phyloP scores from a whole-genome alignment of 2,113 vertebrate species.

The Tringa solitaria region DNA sequence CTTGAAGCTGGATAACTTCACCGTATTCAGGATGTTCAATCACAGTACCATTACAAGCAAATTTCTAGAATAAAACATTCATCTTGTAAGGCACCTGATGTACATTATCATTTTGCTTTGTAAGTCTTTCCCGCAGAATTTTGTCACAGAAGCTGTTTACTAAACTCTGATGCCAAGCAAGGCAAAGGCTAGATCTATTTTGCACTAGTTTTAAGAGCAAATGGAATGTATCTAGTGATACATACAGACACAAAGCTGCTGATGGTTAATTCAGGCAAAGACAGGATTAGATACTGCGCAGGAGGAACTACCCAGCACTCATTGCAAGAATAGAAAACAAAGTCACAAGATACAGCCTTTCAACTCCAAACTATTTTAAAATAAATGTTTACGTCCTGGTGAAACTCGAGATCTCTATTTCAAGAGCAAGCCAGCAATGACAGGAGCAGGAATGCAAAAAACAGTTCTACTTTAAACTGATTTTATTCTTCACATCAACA shows the following conservation, averaged over 20 bases:
- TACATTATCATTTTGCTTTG: background rate
- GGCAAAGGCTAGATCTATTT: background rate
- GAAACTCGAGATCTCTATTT: background rate
- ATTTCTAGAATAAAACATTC: conserved; percentile 73
- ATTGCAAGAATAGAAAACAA: background rate
- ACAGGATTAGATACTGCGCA: background rate
- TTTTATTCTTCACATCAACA: background rate
- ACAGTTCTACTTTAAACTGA: background rate
- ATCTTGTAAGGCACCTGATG: background rate
- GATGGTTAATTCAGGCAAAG: background rate
- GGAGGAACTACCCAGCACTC: background rate
- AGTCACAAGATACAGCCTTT: background rate
- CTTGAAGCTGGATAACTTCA: conserved; percentile 87
- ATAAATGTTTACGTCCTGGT: background rate
- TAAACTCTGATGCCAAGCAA: background rate
- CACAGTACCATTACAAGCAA: conserved; percentile 87
- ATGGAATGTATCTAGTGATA: background rate
- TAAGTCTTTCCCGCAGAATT: background rate
- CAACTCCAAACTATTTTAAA: background rate
- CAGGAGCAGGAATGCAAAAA: background rate
- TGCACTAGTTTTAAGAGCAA: background rate
- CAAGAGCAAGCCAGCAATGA: background rate
- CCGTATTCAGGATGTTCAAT: conserved; percentile 86
- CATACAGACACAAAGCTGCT: background rate
- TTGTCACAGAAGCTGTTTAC: background rate